These are phyloP conservation scores for Hydrotaea diabolus DNA, from an alignment of 2,888 invertebrate genomes.

Conservation along the genomic window DNA sequence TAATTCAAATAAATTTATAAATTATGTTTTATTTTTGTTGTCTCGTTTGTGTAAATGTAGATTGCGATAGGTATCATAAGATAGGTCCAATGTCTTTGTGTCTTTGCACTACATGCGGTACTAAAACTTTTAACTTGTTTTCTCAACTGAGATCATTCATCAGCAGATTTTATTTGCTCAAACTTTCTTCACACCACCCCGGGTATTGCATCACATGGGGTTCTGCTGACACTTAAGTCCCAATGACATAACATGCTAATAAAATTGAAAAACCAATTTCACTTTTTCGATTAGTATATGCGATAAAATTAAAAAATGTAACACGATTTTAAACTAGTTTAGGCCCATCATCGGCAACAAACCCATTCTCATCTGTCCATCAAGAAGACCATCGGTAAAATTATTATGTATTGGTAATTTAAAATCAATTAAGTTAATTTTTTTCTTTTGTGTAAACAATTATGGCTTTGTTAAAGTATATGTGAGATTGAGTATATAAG, in stretches of 20 bases:
- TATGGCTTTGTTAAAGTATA: neutral
- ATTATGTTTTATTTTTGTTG: neutral
- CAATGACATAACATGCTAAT: slow-evolving; percentile 8
- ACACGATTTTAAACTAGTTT: slow-evolving; percentile 23
- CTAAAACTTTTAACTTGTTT: neutral
- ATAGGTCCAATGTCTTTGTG: neutral
- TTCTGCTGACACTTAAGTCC: neutral
- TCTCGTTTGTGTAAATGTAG: neutral
- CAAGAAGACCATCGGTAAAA: neutral
- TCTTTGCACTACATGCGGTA: neutral
- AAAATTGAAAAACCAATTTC: neutral
- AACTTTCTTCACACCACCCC: slow-evolving; percentile 14
- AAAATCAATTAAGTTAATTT: slow-evolving; percentile 19
- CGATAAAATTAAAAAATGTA: neutral
- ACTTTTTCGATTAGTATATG: slow-evolving; percentile 15
- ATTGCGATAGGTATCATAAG: slow-evolving; percentile 11
- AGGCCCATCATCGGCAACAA: neutral
- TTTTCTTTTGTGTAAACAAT: neutral
- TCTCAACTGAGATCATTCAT: neutral
- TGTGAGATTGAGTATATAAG: neutral
- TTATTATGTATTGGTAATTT: neutral
- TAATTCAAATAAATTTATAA: neutral
- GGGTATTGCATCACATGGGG: neutral
- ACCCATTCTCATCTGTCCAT: slow-evolving; percentile 19
- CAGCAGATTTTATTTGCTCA: neutral